Conservation (phyloP, 2,888 invertebrate species). For the Nomada ruficornis region DNA sequence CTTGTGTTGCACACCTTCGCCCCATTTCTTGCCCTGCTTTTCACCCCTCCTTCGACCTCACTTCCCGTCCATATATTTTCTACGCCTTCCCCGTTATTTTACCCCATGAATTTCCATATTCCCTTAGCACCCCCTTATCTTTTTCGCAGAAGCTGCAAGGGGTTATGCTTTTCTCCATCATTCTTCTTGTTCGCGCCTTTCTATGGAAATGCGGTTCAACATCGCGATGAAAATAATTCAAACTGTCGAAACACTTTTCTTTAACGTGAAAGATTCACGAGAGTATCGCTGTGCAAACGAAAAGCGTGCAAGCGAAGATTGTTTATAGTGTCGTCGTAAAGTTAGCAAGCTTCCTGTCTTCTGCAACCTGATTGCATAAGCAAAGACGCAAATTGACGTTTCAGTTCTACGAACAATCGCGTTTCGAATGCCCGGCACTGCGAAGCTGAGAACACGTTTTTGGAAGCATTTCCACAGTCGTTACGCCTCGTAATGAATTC, state of each 20-base stretch:
- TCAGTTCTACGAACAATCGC: background rate
- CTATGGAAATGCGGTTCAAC: too few relatives aligned
- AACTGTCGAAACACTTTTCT: background rate
- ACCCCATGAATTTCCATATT: background rate
- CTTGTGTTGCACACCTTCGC: background rate
- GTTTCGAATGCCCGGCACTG: constrained; percentile 6
- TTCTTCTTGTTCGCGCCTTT: too few relatives aligned
- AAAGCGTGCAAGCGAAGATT: background rate
- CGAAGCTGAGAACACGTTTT: background rate
- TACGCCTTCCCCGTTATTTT: background rate
- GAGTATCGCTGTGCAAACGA: background rate
- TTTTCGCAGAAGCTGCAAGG: background rate
- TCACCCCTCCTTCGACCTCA: constrained; percentile 1
- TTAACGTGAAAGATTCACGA: background rate
- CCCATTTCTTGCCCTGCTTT: constrained; percentile 1
- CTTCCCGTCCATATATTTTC: background rate
- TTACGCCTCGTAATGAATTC: constrained; percentile 4
- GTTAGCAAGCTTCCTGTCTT: background rate
- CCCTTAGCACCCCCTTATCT: background rate
- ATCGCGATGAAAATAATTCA: background rate
- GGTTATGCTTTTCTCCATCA: background rate
- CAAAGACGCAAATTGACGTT: constrained; percentile 8
- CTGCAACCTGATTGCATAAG: constrained; percentile 1
- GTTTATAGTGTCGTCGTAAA: background rate
- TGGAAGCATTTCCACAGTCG: constrained; percentile 1